Conservation (phyloP, 2,797 vertebrate species). For the Neopelma chrysocephalum region DNA sequence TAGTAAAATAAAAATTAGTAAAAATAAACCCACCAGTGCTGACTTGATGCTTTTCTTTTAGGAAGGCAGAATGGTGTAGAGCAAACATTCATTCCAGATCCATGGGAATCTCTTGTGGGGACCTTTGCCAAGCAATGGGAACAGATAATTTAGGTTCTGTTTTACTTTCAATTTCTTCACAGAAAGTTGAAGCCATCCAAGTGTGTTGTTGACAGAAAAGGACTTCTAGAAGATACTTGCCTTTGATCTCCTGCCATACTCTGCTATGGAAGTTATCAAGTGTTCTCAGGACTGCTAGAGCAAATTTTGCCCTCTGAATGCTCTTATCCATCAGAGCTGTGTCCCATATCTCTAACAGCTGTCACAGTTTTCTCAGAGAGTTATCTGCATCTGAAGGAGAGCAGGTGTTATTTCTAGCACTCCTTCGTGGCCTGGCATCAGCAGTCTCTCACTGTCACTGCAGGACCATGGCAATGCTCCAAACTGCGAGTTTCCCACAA, state of each 20-base stretch:
- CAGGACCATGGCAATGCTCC: constrained; percentile 62
- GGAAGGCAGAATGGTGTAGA: not conserved
- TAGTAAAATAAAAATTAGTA: not conserved
- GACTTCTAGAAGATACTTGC: constrained; percentile 47
- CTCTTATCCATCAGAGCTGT: constrained; percentile 52
- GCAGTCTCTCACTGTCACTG: constrained; percentile 58
- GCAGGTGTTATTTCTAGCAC: constrained; percentile 67
- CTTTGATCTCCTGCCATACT: constrained; percentile 53
- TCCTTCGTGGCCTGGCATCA: constrained; percentile 50
- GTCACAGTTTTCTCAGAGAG: constrained; percentile 53
- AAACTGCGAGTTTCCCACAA: constrained; percentile 42
- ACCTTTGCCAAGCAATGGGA: not conserved
- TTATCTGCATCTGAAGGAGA: constrained; percentile 62
- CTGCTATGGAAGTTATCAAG: constrained; percentile 50
- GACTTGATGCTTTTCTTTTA: not conserved
- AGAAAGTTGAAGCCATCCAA: constrained; percentile 11
- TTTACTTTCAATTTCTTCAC: constrained; percentile 36
- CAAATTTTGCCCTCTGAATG: constrained; percentile 59
- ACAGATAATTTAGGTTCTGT: constrained; percentile 28
- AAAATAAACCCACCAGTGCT: not conserved
- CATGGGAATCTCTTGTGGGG: not conserved
- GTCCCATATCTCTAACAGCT: constrained; percentile 60
- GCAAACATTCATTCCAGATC: not conserved
- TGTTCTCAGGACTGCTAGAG: constrained; percentile 27
- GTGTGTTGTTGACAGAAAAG: not conserved